These are phyloP conservation scores for Sturnus vulgaris DNA, from an alignment of 2,113 vertebrate genomes.

Conservation along the genomic window DNA sequence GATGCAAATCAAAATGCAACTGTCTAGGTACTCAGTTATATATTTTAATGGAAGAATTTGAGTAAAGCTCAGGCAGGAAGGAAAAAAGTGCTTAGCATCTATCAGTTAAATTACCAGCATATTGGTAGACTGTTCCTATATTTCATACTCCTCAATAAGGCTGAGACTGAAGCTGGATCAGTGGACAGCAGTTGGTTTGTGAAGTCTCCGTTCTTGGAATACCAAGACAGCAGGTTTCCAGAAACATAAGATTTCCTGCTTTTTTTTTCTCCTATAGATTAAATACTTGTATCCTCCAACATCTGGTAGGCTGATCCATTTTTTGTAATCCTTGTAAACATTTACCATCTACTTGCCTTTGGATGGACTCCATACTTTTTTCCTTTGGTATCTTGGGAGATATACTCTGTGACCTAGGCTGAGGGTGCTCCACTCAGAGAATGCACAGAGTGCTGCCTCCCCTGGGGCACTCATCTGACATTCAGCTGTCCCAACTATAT, in stretches of 20 bases:
- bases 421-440: neutral
- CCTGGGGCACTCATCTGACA: neutral
- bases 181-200: neutral
- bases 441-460: neutral
- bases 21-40: neutral
- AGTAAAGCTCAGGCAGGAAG: neutral
- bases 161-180: neutral
- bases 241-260: neutral
- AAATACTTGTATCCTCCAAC: neutral
- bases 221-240: neutral
- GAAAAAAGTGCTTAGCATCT: neutral
- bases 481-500: neutral
- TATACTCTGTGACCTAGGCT: neutral
- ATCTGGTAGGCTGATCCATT: neutral
- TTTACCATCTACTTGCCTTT: neutral
- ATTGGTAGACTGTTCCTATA: neutral
- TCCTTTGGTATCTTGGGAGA: neutral
- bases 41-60: slow-evolving; percentile 1
- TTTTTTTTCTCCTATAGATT: neutral
- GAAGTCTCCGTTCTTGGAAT: neutral
- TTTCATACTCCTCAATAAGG: neutral
- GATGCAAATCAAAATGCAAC: slow-evolving; percentile 29
- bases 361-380: neutral
- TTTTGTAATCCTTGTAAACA: neutral
- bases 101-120: neutral